Conservation (phyloP, 1,140 invertebrate species). For the Leptinotarsa texana region DNA sequence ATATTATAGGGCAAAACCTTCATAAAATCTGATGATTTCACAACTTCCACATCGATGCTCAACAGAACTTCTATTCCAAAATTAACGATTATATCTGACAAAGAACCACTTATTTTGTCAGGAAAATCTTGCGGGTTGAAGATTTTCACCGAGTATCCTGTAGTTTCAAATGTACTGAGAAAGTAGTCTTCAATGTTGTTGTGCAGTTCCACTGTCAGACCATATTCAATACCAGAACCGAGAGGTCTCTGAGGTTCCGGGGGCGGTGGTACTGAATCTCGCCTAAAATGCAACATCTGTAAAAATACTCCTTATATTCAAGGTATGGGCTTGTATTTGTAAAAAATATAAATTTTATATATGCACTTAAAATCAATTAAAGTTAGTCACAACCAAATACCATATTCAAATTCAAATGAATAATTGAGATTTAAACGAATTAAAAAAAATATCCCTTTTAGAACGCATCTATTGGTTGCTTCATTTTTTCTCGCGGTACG, state of each 20-base stretch:
- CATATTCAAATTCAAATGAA: no score
- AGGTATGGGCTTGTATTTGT: no score
- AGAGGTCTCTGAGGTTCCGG: background rate
- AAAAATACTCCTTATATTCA: background rate
- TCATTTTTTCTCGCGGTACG: no score
- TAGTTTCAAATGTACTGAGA: conserved; percentile 33
- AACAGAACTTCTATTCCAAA: conserved; percentile 37
- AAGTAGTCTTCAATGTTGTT: conserved; percentile 38
- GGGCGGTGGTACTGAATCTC: background rate
- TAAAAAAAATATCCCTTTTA: no score
- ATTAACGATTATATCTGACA: conserved; percentile 44
- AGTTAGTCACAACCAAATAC: no score
- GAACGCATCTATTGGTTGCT: no score
- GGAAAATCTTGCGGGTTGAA: conserved; percentile 56
- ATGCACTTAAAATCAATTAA: no score
- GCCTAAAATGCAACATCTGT: conserved; percentile 32
- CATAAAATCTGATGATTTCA: conserved; percentile 36
- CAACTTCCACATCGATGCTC: conserved; percentile 38
- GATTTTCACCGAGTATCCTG: conserved; percentile 28
- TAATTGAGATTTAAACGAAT: no score
- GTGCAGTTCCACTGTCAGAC: conserved; percentile 32
- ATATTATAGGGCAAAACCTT: conserved; percentile 40
- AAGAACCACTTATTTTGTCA: conserved; percentile 50
- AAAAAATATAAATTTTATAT: no score
- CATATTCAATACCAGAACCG: conserved; percentile 25